Evolutionary conservation across 2,888 invertebrate species (phyloP).

Genomic region (Tiliacea aurago): DNA sequence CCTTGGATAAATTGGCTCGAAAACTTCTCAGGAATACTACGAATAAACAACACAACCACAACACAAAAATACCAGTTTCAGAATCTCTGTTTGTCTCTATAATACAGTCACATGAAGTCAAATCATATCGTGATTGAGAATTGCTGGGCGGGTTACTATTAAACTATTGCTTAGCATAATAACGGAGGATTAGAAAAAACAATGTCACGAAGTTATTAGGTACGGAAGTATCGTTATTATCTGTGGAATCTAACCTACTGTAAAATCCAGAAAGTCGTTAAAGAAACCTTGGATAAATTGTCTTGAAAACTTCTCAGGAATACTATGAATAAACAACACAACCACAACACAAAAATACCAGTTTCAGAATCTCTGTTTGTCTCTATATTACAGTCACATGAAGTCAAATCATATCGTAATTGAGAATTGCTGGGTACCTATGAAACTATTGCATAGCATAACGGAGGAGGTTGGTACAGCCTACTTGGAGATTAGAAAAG

Average conservation of each 20-base stretch:
- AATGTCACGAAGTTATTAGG: constrained; percentile 8
- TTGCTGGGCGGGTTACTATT: no score
- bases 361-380: constrained; percentile 2
- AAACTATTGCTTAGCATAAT: not conserved
- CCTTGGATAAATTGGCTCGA: not conserved
- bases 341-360: constrained; percentile 1
- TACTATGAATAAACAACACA: not conserved
- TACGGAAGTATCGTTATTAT: constrained; percentile 1
- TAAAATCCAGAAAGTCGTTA: not conserved
- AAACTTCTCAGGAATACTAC: not conserved
- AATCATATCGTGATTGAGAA: not conserved
- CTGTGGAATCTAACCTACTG: not conserved
- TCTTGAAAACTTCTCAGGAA: not conserved
- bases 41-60: not conserved
- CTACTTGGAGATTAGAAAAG: not conserved
- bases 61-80: constrained; percentile 3
- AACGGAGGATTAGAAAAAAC: not conserved
- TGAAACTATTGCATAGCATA: not conserved
- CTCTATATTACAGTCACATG: not conserved
- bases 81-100: not conserved
- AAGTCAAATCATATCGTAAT: not conserved
- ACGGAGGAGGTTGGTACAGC: not conserved
- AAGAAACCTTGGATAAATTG: not conserved
- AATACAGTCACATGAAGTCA: no score
- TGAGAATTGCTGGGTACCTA: not conserved